Evolutionary conservation across 2,797 vertebrate genomes (phyloP), one percentile per base, ranked within the genome.

Genomic region (Neomorphus geoffroyi): DNA sequence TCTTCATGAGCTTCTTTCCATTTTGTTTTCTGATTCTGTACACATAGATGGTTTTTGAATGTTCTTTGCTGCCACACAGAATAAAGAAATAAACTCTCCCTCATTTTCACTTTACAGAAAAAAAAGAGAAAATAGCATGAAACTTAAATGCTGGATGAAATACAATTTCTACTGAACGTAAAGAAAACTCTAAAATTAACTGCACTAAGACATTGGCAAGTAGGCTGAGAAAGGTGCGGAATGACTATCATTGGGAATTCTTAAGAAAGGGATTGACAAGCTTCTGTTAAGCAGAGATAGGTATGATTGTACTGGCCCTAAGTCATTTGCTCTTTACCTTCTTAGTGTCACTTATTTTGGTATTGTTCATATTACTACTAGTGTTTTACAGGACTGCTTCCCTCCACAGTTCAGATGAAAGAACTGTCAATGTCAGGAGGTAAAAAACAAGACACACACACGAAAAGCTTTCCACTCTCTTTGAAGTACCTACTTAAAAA

Each of bases 401-500:
- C 26, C 24, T 30, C 30, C 35, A 30, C 15, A 80, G 32, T 37
- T 85, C 64, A 62, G 60, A 50, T 48, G 50, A 92, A 81, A 94
- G 56, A 56, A 28, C 35, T 80, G 67, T 50, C 78, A 30, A 58
- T 37, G n/a, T 88, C 56, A 71, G 65, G 43, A 73, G 10, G 13
- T n/a, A 80, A 95, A 91, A 91, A 30, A 24, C n/a, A 75, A 67
- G 41, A 70, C 7, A 32, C 12, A 18, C 9, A 69, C 27, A 23
- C 24, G 72, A 4, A 79, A 74, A 33, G 5, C 28, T 87, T 91
- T 73, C 65, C 11, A 46, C 22, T 74, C 3, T 39, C 80, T 96
- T 91, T 94, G 90, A 92, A 90, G 46, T 65, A n/a, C 24, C 51
- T 86, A 53, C 53, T 79, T 84, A 61, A 57, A 91, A 80, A 67